phyloP scores from a whole-genome alignment of 2,888 invertebrate species.

The Eupithecia centaureata region DNA sequence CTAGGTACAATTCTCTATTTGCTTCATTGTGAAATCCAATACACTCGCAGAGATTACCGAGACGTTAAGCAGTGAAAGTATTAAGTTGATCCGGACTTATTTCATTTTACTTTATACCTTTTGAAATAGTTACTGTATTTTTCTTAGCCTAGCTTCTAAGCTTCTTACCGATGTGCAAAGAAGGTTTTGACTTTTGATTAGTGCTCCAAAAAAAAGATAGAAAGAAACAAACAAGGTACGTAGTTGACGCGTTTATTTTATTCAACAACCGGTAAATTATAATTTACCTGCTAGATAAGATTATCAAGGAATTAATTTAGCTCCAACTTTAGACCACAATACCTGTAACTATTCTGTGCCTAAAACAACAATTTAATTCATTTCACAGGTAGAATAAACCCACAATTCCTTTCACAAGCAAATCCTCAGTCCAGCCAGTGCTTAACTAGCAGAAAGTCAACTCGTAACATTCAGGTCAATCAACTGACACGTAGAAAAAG shows the following conservation, averaged over 20 bases:
- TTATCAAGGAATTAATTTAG: background rate
- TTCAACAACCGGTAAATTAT: background rate
- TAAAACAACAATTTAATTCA: background rate
- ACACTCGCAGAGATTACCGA: constrained; percentile 13
- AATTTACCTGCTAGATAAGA: background rate
- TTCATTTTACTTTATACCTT: background rate
- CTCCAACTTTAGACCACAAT: background rate
- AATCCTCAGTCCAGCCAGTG: background rate
- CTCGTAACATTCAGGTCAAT: constrained; percentile 47
- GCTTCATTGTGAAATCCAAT: constrained; percentile 50
- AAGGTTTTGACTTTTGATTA: background rate
- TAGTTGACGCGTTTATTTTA: no score
- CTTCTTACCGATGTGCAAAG: background rate
- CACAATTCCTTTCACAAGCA: background rate
- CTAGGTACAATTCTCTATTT: constrained; percentile 56
- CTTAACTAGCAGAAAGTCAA: constrained; percentile 35
- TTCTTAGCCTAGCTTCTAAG: background rate
- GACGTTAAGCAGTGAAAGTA: constrained; percentile 2
- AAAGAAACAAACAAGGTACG: no score
- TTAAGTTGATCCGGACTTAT: constrained; percentile 1
- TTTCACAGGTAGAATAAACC: background rate
- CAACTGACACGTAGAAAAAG: constrained; percentile 54
- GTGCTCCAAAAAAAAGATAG: no score
- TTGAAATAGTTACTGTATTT: background rate
- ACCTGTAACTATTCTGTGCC: no score